Percentiles rank a stretch among this genome's conserved stretches.
These are phyloP conservation scores for Chaetops frenatus DNA, from an alignment of 2,113 vertebrate species.

Conservation along the genomic window DNA sequence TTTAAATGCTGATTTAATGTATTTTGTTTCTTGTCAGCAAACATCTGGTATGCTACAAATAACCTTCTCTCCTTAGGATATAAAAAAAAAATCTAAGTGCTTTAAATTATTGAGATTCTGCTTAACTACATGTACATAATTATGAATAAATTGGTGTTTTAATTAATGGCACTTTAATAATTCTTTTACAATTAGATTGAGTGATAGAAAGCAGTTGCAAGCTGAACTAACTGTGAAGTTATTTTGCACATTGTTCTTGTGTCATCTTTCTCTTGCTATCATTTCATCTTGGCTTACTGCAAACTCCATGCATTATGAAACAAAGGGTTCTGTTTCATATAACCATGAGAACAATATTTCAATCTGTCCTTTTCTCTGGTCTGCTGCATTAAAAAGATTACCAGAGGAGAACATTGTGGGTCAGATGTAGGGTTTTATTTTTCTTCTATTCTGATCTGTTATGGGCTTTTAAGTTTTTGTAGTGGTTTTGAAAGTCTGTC, in stretches of 20 bases:
- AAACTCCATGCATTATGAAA: not conserved
- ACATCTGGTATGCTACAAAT: conserved; percentile 1
- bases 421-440: not conserved
- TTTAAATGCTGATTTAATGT: not conserved
- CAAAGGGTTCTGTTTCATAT: not conserved
- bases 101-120: not conserved
- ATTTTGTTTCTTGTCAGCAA: not conserved
- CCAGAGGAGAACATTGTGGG: not conserved
- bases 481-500: not conserved
- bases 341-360: not conserved
- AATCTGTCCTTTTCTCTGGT: not conserved
- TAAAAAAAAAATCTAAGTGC: not conserved
- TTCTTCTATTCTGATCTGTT: not conserved
- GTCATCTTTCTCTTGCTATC: not conserved
- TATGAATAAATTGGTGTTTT: not conserved
- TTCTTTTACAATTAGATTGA: not conserved
- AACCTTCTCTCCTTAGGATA: not conserved
- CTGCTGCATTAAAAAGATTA: not conserved
- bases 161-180: not conserved
- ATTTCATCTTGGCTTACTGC: not conserved
- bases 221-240: not conserved
- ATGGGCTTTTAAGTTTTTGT: not conserved
- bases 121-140: not conserved
- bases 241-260: not conserved
- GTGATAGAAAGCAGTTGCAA: not conserved